These are phyloP conservation scores for Castor canadensis DNA, from an alignment of 2,113 vertebrate species.

Conservation along the genomic window DNA sequence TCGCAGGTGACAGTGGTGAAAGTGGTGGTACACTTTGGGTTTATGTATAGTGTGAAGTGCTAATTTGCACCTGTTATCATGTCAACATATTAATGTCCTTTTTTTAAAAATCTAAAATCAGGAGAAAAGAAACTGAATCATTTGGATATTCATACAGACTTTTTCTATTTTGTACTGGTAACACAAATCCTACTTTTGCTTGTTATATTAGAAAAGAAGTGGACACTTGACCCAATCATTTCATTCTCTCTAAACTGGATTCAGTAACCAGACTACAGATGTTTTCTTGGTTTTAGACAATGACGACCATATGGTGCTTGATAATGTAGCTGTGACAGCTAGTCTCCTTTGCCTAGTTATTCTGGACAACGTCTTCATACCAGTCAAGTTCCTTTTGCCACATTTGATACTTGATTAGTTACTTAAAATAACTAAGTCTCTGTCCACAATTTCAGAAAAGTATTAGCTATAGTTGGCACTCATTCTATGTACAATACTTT, in stretches of 20 bases:
- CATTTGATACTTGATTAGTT: conserved; percentile 56
- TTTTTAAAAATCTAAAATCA: conserved; percentile 1
- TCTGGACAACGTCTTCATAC: conserved; percentile 41
- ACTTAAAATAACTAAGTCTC: too few species aligned
- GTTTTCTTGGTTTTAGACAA: not conserved
- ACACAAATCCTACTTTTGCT: not conserved
- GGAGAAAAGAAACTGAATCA: not conserved
- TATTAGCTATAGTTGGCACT: not conserved
- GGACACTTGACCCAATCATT: not conserved
- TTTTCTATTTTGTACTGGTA: not conserved
- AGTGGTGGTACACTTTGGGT: not conserved
- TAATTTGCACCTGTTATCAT: not conserved
- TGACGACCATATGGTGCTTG: not conserved
- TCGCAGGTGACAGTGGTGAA: not conserved
- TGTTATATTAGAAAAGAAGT: not conserved
- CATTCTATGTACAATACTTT: not conserved
- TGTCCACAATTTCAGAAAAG: conserved; percentile 24
- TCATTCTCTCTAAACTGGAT: not conserved
- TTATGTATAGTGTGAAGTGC: not conserved
- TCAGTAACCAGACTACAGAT: not conserved
- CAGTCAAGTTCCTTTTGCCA: conserved; percentile 27
- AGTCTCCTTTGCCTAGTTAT: not conserved
- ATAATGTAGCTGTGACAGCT: not conserved
- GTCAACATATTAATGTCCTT: not conserved
- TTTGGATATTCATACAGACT: not conserved